Evolutionary conservation across 2,797 vertebrate genomes (phyloP), one percentile per base, ranked within the genome.

Genomic region (Phataginus tetradactyla): DNA sequence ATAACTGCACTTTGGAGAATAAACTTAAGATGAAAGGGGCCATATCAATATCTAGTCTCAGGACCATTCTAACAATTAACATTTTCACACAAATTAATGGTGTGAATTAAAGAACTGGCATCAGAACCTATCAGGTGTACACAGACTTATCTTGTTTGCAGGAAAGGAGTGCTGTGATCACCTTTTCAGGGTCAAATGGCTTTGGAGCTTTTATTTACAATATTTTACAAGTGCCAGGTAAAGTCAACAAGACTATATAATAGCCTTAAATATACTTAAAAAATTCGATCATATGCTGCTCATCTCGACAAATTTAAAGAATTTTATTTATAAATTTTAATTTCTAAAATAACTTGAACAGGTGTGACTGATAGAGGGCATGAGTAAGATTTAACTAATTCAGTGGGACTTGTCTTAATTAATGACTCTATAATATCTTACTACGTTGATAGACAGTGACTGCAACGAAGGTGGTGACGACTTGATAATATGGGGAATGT

Each of bases 131-230:
- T 71, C 88, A 64, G 61, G 42, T 61, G 77, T 80, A 96, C 86
- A 96, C 39, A 95, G 63, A 61, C 64, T 95, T 96, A 97, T 95
- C 96, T 95, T 84, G 80, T 91, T 96, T 69, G 61, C 12, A 51
- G 85, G 37, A n/a, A 90, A 72, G 71, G 61, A 32, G 53, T 29
- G 64, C 21, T 74, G 64, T 37, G 34, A 51, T 57, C 72, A 42
- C 64, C 63, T 71, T 68, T 42, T 90, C 59, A 71, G 87, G 93
- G 86, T 77, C 75, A 90, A 84, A 95, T 25, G 68, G 85, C 69
- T 96, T 87, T 59, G n/a, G 63, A 34, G 69, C 39, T 92, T 83
- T 94, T 72, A 95, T 80, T 97, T 71, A 84, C 14, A 69, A 53
- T 77, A 53, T 72, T 90, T 79, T 32, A 39, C 93, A 95, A 95